A percentile compares a stretch with the other conserved stretches of the same genome.
These are phyloP conservation scores for Ictalurus furcatus DNA, from an alignment of 2,113 vertebrate genomes.

Conservation along the genomic window DNA sequence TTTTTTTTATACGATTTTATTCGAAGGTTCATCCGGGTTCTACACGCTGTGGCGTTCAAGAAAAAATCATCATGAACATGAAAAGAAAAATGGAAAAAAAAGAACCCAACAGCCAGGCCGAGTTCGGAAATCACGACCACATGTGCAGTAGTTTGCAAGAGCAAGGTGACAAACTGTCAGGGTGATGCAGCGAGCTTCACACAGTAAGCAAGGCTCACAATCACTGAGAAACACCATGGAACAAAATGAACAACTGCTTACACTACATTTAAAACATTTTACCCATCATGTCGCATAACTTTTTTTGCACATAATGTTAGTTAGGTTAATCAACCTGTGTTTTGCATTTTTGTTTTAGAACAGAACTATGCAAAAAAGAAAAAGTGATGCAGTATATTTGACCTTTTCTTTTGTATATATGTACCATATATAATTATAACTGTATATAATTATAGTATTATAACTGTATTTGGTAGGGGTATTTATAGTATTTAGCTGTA, in stretches of 20 bases:
- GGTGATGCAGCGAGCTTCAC: neutral
- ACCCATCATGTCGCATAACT: neutral
- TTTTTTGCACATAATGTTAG: neutral
- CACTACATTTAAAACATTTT: neutral
- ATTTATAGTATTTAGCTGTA: too few species aligned
- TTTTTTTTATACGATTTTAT: neutral
- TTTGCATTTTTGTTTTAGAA: neutral
- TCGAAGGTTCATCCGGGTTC: neutral
- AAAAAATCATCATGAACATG: neutral
- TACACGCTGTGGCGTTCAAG: neutral
- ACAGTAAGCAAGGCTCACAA: neutral
- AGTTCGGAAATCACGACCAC: neutral
- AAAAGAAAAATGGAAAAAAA: neutral
- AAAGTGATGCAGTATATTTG: too few species aligned
- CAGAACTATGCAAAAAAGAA: neutral
- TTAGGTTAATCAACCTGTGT: neutral
- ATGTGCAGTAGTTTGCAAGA: neutral
- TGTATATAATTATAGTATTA: too few species aligned
- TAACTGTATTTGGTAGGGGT: too few species aligned
- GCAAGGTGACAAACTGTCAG: neutral
- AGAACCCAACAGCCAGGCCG: neutral
- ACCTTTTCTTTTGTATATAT: too few species aligned
- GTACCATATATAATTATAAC: too few species aligned
- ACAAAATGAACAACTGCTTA: neutral
- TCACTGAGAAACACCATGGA: neutral